Evolutionary conservation across 2,888 invertebrate species (phyloP), one percentile per base, ranked within the genome.

Genomic region (Neoitamus cyanurus): DNA sequence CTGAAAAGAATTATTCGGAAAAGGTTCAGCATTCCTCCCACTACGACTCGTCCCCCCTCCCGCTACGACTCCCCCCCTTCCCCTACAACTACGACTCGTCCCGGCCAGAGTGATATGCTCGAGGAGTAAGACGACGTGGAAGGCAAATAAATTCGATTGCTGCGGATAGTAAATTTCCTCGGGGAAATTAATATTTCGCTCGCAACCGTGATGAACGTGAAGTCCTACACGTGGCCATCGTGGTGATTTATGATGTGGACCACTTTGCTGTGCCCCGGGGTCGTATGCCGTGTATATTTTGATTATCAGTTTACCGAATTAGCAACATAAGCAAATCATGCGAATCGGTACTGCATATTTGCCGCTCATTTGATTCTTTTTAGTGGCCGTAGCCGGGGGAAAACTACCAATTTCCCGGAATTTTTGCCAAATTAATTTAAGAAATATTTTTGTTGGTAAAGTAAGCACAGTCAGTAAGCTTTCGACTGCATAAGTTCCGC

Each of bases 161-260:
- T 58, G 58, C 20, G 58, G 58, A 58, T 58, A 25, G 58, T 75
- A 42, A 75, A 75, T 42, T 75, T 75, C 75, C 75, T 75, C 20
- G 25, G 75, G 75, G 75, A 75, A 75, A 75, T 75, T 75, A 75
- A 75, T 75, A 28, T 42, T 75, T 75, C 25, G 37, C 46, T 42
- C 37, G n/a, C 46, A 34, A 36, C 15, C 58, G 58, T 20, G 58
- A 58, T 58, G 58, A 58, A 58, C 58, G 58, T 58, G 58, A 58
- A 58, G 20, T 20, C 58, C 58, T 58, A 25, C 9, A 58, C 58
- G 25, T 58, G 58, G 58, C 58, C 11, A 58, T 58, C 58, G 58
- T 58, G 58, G 20, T 20, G 58, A 58, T 58, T 58, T 58, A 58
- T 58, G 20, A 25, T 58, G 58, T 9, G 20, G 7, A 15, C 58